Conservation (phyloP, 2,797 vertebrate genomes). For the Kryptolebias ocellatus region DNA sequence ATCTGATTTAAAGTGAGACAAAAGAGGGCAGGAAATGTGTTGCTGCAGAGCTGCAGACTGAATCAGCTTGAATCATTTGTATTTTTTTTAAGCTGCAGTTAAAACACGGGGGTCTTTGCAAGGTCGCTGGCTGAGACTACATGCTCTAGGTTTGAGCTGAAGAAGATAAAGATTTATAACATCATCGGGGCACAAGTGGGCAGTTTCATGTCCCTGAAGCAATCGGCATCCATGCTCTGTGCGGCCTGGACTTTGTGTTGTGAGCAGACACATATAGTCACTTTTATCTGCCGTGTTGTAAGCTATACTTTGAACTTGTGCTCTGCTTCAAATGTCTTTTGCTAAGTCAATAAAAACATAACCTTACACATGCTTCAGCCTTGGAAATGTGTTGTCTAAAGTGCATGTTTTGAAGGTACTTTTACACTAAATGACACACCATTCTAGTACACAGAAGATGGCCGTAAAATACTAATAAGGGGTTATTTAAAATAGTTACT, state of each 20-base stretch:
- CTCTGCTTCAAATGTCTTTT: constrained; percentile 29
- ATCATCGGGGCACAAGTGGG: constrained; percentile 2
- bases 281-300: constrained; percentile 64
- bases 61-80: too few relatives aligned
- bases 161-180: constrained; percentile 10
- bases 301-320: constrained; percentile 74
- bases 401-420: background rate
- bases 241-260: constrained; percentile 61
- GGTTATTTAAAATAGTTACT: background rate
- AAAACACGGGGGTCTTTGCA: background rate
- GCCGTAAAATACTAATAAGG: too few relatives aligned
- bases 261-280: constrained; percentile 19
- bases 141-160: background rate
- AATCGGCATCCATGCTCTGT: background rate
- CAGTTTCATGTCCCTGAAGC: background rate
- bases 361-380: background rate
- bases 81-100: too few relatives aligned
- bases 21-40: background rate
- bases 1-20: background rate
- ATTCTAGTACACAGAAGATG: background rate
- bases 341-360: background rate
- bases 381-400: background rate
- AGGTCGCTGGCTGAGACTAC: background rate
- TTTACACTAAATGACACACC: too few relatives aligned
- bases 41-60: too few relatives aligned